Conservation (phyloP, 2,797 vertebrate species). For the Coregonus suidteri region DNA sequence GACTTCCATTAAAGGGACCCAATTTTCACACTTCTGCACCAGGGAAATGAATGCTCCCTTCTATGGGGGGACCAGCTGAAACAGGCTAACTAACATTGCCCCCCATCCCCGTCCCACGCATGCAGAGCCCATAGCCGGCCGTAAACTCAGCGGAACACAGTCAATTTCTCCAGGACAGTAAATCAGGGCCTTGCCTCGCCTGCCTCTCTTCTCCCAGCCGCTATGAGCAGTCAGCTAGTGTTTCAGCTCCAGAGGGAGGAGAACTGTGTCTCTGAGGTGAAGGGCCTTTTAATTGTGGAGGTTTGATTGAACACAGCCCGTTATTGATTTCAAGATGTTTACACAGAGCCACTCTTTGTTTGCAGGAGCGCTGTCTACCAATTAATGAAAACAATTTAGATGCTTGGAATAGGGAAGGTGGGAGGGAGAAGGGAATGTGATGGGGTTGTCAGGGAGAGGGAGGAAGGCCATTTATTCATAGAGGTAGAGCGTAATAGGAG, state of each 20-base stretch:
- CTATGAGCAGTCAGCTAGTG: constrained; percentile 15
- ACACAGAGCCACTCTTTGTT: constrained; percentile 33
- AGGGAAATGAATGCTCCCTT: constrained; percentile 16
- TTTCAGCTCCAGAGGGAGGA: constrained; percentile 23
- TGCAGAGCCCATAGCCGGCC: neutral
- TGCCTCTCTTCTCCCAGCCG: constrained; percentile 4
- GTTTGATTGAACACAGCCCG: constrained; percentile 32
- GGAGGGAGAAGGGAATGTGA: constrained; percentile 17
- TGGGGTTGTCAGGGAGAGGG: constrained; percentile 53
- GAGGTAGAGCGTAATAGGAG: constrained; percentile 28
- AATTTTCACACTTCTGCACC: constrained; percentile 24
- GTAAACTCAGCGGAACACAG: constrained; percentile 17
- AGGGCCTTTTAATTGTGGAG: constrained; percentile 32
- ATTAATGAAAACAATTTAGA: constrained; percentile 41
- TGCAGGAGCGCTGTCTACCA: constrained; percentile 23
- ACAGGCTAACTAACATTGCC: constrained; percentile 15
- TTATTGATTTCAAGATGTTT: constrained; percentile 41
- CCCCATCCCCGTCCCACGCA: neutral
- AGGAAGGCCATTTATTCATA: constrained; percentile 10
- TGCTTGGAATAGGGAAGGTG: neutral
- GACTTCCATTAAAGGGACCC: constrained; percentile 11
- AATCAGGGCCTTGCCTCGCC: neutral
- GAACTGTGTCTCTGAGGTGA: constrained; percentile 17
- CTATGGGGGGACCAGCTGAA: neutral
- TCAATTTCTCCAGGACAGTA: constrained; percentile 18